Percentiles rank a stretch among this genome's conserved stretches.
Conservation (phyloP, 1,140 invertebrate species). For the Cheumatopsyche charites region DNA sequence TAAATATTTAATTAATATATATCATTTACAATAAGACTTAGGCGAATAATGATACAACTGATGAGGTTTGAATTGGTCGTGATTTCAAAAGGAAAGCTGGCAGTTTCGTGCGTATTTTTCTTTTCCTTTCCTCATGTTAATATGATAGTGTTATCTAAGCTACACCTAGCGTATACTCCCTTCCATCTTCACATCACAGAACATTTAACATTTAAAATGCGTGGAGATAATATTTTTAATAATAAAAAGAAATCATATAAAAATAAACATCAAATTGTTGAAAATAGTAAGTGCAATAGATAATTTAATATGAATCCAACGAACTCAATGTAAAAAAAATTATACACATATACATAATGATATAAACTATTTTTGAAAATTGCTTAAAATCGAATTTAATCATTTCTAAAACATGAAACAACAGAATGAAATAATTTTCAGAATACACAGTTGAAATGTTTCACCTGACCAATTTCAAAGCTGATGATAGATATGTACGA, state of each 20-base stretch:
- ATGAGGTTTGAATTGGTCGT: conserved; percentile 47
- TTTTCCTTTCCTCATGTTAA: conserved; percentile 35
- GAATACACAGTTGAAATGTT: too few species aligned
- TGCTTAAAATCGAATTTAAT: too few species aligned
- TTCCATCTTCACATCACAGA: conserved; percentile 46
- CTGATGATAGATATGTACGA: conserved; percentile 34
- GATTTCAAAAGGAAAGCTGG: conserved; percentile 25
- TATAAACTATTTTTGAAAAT: too few species aligned
- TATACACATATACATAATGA: too few species aligned
- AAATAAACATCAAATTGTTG: too few species aligned
- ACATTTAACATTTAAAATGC: conserved; percentile 47
- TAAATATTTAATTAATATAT: conserved; percentile 36
- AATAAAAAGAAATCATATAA: too few species aligned
- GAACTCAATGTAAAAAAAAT: too few species aligned
- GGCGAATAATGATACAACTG: conserved; percentile 44
- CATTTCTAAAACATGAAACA: too few species aligned
- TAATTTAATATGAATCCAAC: too few species aligned
- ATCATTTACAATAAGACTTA: conserved; percentile 45
- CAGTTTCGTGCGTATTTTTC: conserved; percentile 15
- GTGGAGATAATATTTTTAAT: neutral
- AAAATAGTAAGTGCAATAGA: neutral
- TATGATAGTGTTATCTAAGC: conserved; percentile 41
- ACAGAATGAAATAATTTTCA: too few species aligned
- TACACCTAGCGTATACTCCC: conserved; percentile 49
- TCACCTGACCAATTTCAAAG: neutral